Conservation (phyloP, 2,888 invertebrate genomes). For the Lamproptera curius region DNA sequence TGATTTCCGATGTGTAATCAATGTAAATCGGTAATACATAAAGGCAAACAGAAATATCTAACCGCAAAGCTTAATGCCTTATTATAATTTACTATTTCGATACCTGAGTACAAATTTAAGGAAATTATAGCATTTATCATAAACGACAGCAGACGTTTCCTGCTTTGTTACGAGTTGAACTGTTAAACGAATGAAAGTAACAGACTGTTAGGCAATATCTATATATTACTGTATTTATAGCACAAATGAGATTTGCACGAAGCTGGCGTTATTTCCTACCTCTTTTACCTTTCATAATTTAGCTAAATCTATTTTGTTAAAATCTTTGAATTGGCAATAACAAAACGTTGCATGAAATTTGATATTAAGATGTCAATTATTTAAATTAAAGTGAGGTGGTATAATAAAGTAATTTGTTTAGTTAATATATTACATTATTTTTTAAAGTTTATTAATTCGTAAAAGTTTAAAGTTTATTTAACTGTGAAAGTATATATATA, state of each 20-base stretch:
- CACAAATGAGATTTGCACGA: not conserved
- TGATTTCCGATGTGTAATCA: conserved; percentile 2
- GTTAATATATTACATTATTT: too few relatives aligned
- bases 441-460: too few relatives aligned
- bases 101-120: not conserved
- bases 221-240: conserved; percentile 2
- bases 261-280: not conserved
- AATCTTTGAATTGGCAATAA: not conserved
- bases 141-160: conserved; percentile 9
- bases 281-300: not conserved
- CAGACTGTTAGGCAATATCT: conserved; percentile 5
- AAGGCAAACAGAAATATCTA: not conserved
- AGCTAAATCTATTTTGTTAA: not conserved
- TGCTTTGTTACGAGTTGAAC: conserved; percentile 11
- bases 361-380: too few relatives aligned
- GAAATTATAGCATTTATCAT: conserved; percentile 6
- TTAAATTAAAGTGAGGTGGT: too few relatives aligned
- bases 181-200: conserved; percentile 7
- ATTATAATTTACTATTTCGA: not conserved
- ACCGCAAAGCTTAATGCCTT: not conserved
- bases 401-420: too few relatives aligned
- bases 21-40: not conserved
- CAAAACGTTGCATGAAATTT: not conserved
- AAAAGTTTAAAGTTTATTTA: conserved; percentile 12
- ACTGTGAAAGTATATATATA: not conserved